Conservation (phyloP, 2,888 invertebrate species). For the Stramonita haemastoma region DNA sequence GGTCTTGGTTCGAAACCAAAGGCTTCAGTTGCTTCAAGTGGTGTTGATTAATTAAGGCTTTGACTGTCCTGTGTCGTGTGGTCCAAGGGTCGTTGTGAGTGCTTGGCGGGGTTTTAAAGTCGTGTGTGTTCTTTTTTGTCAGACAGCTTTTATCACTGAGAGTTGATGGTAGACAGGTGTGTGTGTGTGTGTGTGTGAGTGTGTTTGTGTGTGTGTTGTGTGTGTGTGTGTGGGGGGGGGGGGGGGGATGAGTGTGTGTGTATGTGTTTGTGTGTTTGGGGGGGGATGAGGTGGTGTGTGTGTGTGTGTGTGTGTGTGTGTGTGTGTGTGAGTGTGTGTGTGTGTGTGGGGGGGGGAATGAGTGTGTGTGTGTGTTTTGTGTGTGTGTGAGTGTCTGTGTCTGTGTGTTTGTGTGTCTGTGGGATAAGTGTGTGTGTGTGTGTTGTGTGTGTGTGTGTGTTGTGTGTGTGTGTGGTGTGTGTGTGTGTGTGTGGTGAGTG, state of each 20-base stretch:
- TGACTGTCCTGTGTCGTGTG: neutral
- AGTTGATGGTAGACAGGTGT: neutral
- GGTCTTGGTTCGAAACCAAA: too few relatives aligned
- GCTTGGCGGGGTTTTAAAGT: neutral
- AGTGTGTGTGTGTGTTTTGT: neutral
- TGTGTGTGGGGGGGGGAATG: neutral
- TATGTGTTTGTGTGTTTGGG: neutral
- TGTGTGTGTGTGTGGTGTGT: too few relatives aligned
- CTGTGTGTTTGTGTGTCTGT: too few relatives aligned
- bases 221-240: too few relatives aligned
- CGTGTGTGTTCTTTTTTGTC: neutral
- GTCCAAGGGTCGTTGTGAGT: neutral
- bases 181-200: neutral
- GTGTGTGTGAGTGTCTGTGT: neutral
- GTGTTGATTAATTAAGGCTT: neutral
- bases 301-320: neutral
- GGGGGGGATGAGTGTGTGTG: neutral
- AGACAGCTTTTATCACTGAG: neutral
- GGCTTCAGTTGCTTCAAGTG: neutral
- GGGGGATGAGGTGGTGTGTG: neutral
- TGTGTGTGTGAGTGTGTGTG: neutral
- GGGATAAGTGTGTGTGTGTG: too few relatives aligned
- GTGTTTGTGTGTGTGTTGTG: neutral
- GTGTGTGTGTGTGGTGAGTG: too few relatives aligned
- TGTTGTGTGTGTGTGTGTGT: too few relatives aligned